phyloP scores from a whole-genome alignment of 2,888 invertebrate genomes.

The Apamea crenata region DNA sequence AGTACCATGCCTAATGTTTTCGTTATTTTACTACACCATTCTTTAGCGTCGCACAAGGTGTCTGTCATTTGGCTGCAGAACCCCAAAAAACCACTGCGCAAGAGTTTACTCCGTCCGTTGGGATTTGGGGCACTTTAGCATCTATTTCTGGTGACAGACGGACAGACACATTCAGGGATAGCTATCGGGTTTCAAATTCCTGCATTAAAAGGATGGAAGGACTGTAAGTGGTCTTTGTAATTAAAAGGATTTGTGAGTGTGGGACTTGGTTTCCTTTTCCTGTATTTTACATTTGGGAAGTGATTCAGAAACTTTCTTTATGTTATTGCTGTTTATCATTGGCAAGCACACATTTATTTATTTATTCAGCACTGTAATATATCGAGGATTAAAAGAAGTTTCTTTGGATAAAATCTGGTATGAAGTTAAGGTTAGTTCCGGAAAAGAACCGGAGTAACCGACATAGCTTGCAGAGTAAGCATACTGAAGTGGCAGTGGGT shows the following conservation, averaged over 20 bases:
- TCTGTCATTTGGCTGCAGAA: neutral
- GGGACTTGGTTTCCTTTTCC: neutral
- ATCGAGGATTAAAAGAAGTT: too few relatives aligned
- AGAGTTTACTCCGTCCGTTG: conserved; percentile 63
- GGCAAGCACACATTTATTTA: too few relatives aligned
- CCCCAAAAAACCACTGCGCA: conserved; percentile 62
- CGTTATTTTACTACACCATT: neutral
- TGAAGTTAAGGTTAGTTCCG: too few relatives aligned
- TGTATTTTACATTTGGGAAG: neutral
- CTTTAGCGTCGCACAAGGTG: neutral
- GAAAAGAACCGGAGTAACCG: too few relatives aligned
- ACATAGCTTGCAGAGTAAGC: too few relatives aligned
- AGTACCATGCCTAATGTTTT: neutral
- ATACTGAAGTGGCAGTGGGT: too few relatives aligned
- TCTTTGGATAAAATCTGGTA: too few relatives aligned
- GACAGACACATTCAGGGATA: conserved; percentile 48
- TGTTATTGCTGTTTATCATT: neutral
- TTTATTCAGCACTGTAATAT: too few relatives aligned
- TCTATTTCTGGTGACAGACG: conserved; percentile 65
- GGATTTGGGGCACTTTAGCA: conserved; percentile 65
- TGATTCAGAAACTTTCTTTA: neutral
- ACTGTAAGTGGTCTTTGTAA: conserved; percentile 50
- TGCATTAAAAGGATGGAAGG: conserved; percentile 61
- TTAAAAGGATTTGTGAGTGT: conserved; percentile 49
- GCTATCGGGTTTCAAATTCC: conserved; percentile 62